A percentile compares a stretch with the other conserved stretches of the same genome.
phyloP scores from a whole-genome alignment of 37 sponge, comb jelly and placozoan species.

The Amphimedon queenslandica region DNA sequence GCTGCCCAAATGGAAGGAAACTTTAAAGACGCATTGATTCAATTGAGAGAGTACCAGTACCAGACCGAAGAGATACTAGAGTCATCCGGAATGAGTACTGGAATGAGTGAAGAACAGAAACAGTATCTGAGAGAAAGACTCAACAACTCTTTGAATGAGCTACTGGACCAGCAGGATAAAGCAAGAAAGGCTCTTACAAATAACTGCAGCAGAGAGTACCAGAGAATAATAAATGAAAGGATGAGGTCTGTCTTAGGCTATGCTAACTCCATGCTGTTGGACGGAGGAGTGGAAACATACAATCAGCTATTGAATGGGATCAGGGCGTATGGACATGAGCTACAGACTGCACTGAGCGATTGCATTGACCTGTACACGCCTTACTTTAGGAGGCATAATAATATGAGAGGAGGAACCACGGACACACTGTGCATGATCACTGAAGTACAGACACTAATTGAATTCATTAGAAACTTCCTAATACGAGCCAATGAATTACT shows the following conservation, averaged over 20 bases:
- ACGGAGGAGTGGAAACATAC: not conserved
- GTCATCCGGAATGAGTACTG: not conserved
- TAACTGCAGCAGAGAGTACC: not conserved
- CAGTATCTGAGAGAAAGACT: conserved; percentile 4
- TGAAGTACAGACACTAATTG: not conserved
- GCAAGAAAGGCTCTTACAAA: not conserved
- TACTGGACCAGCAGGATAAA: not conserved
- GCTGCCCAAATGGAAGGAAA: not conserved
- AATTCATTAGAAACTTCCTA: not conserved
- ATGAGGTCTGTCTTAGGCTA: not conserved
- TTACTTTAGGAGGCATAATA: not conserved
- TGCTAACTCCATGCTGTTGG: not conserved
- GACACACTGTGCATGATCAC: not conserved
- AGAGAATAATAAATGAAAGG: not conserved
- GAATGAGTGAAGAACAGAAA: conserved; percentile 1
- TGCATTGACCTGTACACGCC: conserved; percentile 5
- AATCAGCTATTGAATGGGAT: not conserved
- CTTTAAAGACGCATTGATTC: not conserved
- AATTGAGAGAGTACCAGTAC: not conserved
- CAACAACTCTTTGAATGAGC: not conserved
- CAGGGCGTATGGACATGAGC: not conserved
- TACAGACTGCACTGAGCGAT: not conserved
- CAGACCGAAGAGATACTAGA: not conserved
- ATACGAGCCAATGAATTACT: not conserved
- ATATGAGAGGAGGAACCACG: too few relatives aligned